A percentile compares a stretch with the other conserved stretches of the same genome.
Evolutionary conservation across 2,113 vertebrate species (phyloP).

Genomic region (Ctenodactylus gundi): DNA sequence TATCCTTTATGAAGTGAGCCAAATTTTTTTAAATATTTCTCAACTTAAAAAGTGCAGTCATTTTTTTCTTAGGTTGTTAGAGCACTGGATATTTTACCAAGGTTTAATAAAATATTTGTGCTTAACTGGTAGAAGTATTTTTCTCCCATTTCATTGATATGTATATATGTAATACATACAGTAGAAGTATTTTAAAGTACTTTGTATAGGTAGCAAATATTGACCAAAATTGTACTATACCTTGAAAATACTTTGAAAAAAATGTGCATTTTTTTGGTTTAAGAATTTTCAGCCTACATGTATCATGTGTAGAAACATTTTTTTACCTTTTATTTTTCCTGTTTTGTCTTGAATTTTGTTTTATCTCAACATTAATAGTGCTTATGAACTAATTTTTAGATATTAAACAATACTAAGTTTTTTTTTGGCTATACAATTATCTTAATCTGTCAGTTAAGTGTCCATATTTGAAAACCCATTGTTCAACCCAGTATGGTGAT

Average conservation of each 20-base stretch:
- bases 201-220: neutral
- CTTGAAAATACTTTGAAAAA: constrained; percentile 26
- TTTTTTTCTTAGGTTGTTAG: constrained; percentile 8
- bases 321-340: neutral
- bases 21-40: neutral
- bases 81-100: neutral
- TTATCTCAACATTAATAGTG: neutral
- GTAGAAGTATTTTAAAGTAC: neutral
- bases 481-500: neutral
- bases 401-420: constrained; percentile 31
- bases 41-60: neutral
- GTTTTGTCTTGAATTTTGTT: constrained; percentile 17
- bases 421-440: constrained; percentile 13
- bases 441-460: neutral
- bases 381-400: neutral
- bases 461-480: neutral
- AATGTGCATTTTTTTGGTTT: neutral
- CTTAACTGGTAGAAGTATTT: constrained; percentile 14
- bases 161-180: too few species aligned
- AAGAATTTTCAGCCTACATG: neutral
- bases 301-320: neutral
- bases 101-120: constrained; percentile 17
- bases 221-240: neutral
- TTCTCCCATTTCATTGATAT: too few species aligned
- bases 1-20: neutral